Base-by-base conservation (phyloP, 53 echinoderm and acorn worm species). In the Temnopleurus reevesii region DNA sequence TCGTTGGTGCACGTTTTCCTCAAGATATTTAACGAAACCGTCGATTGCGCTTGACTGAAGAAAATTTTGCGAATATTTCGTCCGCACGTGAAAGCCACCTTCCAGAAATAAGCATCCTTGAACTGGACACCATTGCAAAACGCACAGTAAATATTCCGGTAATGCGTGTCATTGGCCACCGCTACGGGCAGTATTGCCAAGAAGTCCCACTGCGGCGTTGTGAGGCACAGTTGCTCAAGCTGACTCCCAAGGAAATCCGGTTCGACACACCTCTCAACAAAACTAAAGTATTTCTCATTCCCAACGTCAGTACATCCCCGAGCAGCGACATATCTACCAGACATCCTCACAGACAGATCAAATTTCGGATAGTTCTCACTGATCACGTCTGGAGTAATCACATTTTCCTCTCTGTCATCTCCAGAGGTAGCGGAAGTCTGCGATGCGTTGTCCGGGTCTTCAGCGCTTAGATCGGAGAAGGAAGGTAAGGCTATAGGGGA, bases 81-180 rank as follows among this genome's bases (percentile, higher is more conserved):
- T 17, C 5, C 36, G 18, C 81, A 81, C 8, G 29, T 2, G 54
- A 81, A 54, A 4, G 31, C 54, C 19, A 81, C 17, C 17, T 49
- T 53, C 81, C 81, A 81, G 15, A 81, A 30, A 18, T 81, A 47
- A 5, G 53, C 34, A 9, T 81, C 81, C 30, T 81, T 47, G 33
- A 30, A 53, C 18, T 54, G 81, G 21, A 6, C 33, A 4, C 64
- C 86, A 41, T 47, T 86, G 43, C 86, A 86, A 8, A 86, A 63
- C 8, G 86, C 86, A n/a, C 86, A 86, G 49, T 46, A 86, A 46
- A 86, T 53, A 31, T 86, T 86, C 26, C 33, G 64, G 35, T 86
- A 86, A n/a, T 86, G 86, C 12, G 65, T 64, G 30, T 31, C 86
- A 47, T 64, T 64, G 18, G 15, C 13, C 38, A 64, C 86, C 17